Evolutionary conservation across 2,888 invertebrate species (phyloP).

Genomic region (Uropetala carovei): DNA sequence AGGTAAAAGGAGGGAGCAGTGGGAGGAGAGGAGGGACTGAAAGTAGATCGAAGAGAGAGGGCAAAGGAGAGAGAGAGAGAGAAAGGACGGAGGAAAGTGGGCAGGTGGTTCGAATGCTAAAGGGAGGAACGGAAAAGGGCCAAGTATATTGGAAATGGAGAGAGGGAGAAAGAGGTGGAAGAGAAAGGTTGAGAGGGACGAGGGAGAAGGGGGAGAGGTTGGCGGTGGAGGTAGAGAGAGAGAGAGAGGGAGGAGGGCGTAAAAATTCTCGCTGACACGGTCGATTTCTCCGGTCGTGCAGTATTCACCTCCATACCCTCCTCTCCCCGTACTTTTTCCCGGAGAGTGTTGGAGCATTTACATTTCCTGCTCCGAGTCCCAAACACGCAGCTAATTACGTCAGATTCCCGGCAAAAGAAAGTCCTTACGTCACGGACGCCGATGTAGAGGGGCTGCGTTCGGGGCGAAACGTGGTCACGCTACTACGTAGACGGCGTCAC

Average conservation of each 20-base stretch:
- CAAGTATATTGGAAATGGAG: neutral
- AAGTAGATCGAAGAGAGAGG: neutral
- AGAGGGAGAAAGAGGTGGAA: neutral
- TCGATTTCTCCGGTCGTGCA: constrained; percentile 45
- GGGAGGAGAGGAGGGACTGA: neutral
- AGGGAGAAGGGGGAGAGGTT: neutral
- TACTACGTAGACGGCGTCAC: constrained; percentile 23
- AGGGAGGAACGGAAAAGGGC: neutral
- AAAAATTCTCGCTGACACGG: constrained; percentile 31
- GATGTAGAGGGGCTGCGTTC: neutral
- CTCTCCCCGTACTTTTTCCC: neutral
- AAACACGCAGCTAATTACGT: constrained; percentile 23
- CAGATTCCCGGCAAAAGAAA: constrained; percentile 1
- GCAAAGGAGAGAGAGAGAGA: neutral
- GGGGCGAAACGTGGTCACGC: neutral
- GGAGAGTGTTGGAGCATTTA: constrained; percentile 21
- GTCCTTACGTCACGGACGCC: neutral
- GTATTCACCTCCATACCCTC: neutral
- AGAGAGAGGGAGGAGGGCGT: neutral
- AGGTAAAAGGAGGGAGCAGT: neutral
- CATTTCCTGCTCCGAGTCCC: constrained; percentile 44
- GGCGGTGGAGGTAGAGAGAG: neutral
- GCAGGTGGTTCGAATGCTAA: neutral
- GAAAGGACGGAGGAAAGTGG: neutral
- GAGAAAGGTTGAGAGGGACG: neutral